Percentiles rank a stretch among this genome's conserved stretches.
Evolutionary conservation across 2,113 vertebrate genomes (phyloP).

Genomic region (Sisor rabdophorus): DNA sequence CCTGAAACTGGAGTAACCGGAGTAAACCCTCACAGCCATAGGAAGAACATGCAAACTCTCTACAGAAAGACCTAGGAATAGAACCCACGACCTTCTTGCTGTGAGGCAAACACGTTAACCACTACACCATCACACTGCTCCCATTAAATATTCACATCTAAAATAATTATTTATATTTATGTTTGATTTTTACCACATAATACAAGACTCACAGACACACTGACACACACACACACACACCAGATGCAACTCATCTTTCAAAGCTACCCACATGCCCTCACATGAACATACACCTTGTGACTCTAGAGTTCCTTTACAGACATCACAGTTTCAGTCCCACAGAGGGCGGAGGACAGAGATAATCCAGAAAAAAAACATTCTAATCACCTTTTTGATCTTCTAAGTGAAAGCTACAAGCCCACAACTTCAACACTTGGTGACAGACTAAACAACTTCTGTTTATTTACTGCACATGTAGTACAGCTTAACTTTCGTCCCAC

Average conservation of each 20-base stretch:
- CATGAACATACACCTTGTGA: slow-evolving; percentile 27
- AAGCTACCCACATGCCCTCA: slow-evolving; percentile 55
- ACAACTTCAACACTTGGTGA: slow-evolving; percentile 16
- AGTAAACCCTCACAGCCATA: too few species aligned
- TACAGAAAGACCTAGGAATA: too few species aligned
- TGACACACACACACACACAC: too few species aligned
- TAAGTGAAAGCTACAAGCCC: neutral
- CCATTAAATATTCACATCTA: too few species aligned
- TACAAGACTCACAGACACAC: slow-evolving; percentile 2
- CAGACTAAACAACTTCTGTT: neutral
- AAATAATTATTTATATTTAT: too few species aligned
- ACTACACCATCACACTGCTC: too few species aligned
- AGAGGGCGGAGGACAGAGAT: slow-evolving; percentile 43
- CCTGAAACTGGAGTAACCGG: too few species aligned
- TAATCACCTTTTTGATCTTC: slow-evolving; percentile 50
- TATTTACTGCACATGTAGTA: slow-evolving; percentile 5
- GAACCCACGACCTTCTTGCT: too few species aligned
- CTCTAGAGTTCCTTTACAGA: slow-evolving; percentile 11
- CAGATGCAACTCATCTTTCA: slow-evolving; percentile 5
- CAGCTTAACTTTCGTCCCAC: neutral
- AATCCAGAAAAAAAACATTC: slow-evolving; percentile 48
- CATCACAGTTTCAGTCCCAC: slow-evolving; percentile 5
- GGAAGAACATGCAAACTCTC: too few species aligned
- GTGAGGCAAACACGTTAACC: too few species aligned
- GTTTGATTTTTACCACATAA: neutral